Evolutionary conservation across 2,113 vertebrate species (phyloP), one percentile per base, ranked within the genome.

Genomic region (Sander lucioperca): DNA sequence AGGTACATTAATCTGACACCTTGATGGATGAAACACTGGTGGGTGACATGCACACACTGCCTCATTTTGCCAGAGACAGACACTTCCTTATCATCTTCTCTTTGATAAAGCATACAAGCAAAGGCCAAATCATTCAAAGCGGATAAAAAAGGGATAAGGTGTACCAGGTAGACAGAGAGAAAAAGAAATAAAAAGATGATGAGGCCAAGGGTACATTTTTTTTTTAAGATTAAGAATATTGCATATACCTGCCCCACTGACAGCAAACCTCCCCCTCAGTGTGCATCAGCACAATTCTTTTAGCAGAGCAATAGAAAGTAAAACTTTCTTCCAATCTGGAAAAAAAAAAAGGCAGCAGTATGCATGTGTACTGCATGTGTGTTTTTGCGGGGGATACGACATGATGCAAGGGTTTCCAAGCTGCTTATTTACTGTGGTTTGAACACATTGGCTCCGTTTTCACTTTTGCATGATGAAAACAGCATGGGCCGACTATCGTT

Each of bases 1-100:
- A 69, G 87, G 79, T 82, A 85, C 84, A 88, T 87, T 89, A 84
- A 88, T 90, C 80, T 83, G 85, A 92, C 91, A 91, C 77, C 66
- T 77, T 89, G 87, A 92, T 87, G 84, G 90, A 93, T 90, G 85
- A 92, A 86, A 90, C 84, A 63, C 71, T 30, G 85, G 45, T 59
- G 71, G 69, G 48, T 86, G 84, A 90, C 85, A 69, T 67, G 59
- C 82, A 74, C 82, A 80, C 79, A 71, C 65, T 33, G 65, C 71
- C 82, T 87, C 68, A 56, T 73, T 82, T 74, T 86, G 67, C 83
- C 21, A 47, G 27, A 76, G 77, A 85, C 61, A 80, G 81, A 80
- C 84, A 79, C 72, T 84, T 80, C 80, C 85, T 53, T 73, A 89
- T 92, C 64, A 57, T 83, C 72, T 79, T 27, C 67, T 43, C 77